These are phyloP conservation scores for Glaucopsyche alexis DNA, from an alignment of 2,888 invertebrate genomes.

Conservation along the genomic window DNA sequence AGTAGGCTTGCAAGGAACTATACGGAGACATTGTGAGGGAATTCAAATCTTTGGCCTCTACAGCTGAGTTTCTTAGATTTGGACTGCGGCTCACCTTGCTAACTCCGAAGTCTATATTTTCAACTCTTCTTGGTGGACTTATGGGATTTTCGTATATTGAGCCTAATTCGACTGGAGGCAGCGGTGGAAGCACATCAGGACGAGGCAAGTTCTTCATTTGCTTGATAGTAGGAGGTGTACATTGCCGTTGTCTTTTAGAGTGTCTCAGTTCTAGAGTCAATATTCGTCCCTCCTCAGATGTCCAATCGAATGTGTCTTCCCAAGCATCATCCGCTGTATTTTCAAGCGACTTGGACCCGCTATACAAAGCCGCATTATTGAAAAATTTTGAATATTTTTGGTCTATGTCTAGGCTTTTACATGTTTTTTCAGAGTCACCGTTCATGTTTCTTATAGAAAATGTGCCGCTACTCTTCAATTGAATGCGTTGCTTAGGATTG, in stretches of 20 bases:
- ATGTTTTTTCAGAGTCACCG: constrained; percentile 70
- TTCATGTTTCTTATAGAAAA: constrained; percentile 80
- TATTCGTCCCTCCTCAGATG: constrained; percentile 80
- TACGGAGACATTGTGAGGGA: constrained; percentile 21
- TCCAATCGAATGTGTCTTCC: constrained; percentile 63
- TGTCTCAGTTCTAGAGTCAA: constrained; percentile 87
- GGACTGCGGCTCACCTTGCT: constrained; percentile 21
- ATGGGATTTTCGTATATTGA: constrained; percentile 81
- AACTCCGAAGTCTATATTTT: background rate
- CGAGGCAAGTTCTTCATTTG: constrained; percentile 74
- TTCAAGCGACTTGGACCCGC: constrained; percentile 52
- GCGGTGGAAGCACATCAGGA: constrained; percentile 85
- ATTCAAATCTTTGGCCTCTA: constrained; percentile 31
- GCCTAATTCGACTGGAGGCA: constrained; percentile 64
- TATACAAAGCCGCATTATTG: background rate
- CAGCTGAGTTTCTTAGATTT: background rate
- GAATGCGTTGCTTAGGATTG: constrained; percentile 73
- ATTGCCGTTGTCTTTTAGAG: constrained; percentile 85
- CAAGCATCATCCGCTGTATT: constrained; percentile 54
- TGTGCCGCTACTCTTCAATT: constrained; percentile 84
- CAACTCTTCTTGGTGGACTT: constrained; percentile 59
- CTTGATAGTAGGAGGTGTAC: constrained; percentile 73
- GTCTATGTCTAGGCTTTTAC: constrained; percentile 80
- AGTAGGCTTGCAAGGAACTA: constrained; percentile 25
- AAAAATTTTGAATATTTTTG: background rate